A percentile compares a stretch with the other conserved stretches of the same genome.
Conservation (phyloP, 35 echinoderm and acorn worm genomes). For the Heliocidaris tuberculata region DNA sequence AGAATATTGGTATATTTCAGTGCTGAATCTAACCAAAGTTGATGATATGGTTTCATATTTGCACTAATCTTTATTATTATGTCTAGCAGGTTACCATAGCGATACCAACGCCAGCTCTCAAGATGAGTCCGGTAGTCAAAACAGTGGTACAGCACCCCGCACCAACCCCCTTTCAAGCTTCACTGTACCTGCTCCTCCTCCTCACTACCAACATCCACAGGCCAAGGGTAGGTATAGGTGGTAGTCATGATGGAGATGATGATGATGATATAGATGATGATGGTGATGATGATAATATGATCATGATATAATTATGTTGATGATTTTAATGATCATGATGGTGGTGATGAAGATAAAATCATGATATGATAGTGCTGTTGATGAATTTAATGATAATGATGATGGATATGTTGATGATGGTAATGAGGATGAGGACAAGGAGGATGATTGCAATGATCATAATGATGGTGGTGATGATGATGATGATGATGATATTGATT, state of each 20-base stretch:
- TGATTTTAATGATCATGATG: neutral
- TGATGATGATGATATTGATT: neutral
- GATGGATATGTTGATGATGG: neutral
- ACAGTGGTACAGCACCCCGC: constrained; percentile 42
- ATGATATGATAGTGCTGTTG: too few relatives aligned
- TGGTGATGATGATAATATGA: neutral
- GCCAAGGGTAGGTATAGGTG: constrained; percentile 65
- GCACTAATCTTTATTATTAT: neutral
- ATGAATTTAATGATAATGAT: neutral
- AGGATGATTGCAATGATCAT: neutral
- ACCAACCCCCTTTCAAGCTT: constrained; percentile 95
- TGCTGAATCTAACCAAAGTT: neutral
- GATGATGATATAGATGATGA: neutral
- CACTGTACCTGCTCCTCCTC: constrained; percentile 93
- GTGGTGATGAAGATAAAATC: too few relatives aligned
- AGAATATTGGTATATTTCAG: too few relatives aligned
- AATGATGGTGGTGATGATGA: neutral
- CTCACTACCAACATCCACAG: constrained; percentile 79
- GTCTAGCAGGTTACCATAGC: constrained; percentile 94
- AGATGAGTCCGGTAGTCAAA: constrained; percentile 71
- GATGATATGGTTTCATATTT: neutral
- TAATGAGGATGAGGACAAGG: neutral
- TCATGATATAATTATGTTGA: too few relatives aligned
- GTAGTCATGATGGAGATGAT: neutral
- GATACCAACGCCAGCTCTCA: constrained; percentile 92